Conservation (phyloP, 2,888 invertebrate species). For the Eupithecia insigniata region DNA sequence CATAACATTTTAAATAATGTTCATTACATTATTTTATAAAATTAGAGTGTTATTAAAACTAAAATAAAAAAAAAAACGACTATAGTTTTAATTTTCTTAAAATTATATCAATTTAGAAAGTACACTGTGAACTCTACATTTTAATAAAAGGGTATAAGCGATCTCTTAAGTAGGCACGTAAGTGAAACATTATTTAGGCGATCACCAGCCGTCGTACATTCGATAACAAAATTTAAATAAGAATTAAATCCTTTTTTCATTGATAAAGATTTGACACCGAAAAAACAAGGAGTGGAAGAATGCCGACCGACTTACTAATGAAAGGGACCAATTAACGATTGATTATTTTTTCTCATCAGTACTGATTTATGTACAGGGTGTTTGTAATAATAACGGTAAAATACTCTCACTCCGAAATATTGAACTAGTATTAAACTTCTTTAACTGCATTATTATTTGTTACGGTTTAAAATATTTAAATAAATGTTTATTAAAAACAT, state of each 20-base stretch:
- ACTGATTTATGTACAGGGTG: slow-evolving; percentile 66
- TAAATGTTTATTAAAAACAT: neutral
- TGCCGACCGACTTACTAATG: slow-evolving; percentile 82
- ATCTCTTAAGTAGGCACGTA: slow-evolving; percentile 49
- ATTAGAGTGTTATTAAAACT: too few relatives aligned
- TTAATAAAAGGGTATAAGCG: slow-evolving; percentile 16
- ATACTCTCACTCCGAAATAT: slow-evolving; percentile 13
- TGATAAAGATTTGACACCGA: slow-evolving; percentile 83
- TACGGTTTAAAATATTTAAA: neutral
- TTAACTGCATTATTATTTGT: neutral
- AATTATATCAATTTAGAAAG: neutral
- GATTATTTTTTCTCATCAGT: slow-evolving; percentile 80
- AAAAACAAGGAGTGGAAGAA: slow-evolving; percentile 77
- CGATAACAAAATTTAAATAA: slow-evolving; percentile 80
- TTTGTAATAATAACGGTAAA: slow-evolving; percentile 32
- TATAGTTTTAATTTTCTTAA: neutral
- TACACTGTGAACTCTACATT: neutral
- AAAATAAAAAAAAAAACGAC: too few relatives aligned
- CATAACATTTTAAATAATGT: neutral
- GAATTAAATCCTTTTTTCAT: slow-evolving; percentile 83
- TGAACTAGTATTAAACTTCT: neutral
- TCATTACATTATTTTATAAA: neutral
- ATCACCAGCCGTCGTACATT: slow-evolving; percentile 66
- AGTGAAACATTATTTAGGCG: slow-evolving; percentile 69
- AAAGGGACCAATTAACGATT: slow-evolving; percentile 83